Evolutionary conservation across 2,797 vertebrate genomes (phyloP), one percentile per base, ranked within the genome.

Genomic region (Vultur gryphus): DNA sequence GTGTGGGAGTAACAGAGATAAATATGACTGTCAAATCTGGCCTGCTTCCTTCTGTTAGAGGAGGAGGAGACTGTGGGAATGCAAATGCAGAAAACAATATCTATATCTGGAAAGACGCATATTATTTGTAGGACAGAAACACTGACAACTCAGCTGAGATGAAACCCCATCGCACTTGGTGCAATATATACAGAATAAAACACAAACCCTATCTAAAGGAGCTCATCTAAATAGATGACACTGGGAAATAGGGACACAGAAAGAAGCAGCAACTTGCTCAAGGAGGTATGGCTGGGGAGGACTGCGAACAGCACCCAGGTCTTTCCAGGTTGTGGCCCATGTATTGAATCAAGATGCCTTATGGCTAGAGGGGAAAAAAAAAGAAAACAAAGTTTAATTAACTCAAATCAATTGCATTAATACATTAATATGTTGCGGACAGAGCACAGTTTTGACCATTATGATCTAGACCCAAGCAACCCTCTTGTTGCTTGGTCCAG

Each of bases 11-110:
- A 98, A 97, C 97, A 97, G 98, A 98, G 98, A 99, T 98, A 98
- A 99, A 99, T 99, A 98, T 93, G 97, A 97, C 98, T 98, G 96
- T 97, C 98, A 98, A 97, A 96, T 94, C 96, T 97, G 98, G 98
- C 98, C 98, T 98, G 97, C 96, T 98, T 97, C 97, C 96, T 97
- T 98, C 97, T 97, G 96, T 97, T 98, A 96, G 96, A 96, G 96
- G 95, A 65, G 55, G 93, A 88, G 59, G 95, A 91, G 96, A 97
- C 87, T 97, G 97, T 97, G 89, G 94, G 90, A 97, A 98, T 98
- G 97, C 96, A 98, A 98, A 98, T 96, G 93, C 75, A 93, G 92
- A 94, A 94, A 96, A 81, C 85, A 90, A 46, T 95, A 79, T 93
- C 94, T 93, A 4, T 96, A 93, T 91, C 84, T 96, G 87, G 87